Evolutionary conservation across 2,113 vertebrate species (phyloP).

Genomic region (Synchiropus splendidus): DNA sequence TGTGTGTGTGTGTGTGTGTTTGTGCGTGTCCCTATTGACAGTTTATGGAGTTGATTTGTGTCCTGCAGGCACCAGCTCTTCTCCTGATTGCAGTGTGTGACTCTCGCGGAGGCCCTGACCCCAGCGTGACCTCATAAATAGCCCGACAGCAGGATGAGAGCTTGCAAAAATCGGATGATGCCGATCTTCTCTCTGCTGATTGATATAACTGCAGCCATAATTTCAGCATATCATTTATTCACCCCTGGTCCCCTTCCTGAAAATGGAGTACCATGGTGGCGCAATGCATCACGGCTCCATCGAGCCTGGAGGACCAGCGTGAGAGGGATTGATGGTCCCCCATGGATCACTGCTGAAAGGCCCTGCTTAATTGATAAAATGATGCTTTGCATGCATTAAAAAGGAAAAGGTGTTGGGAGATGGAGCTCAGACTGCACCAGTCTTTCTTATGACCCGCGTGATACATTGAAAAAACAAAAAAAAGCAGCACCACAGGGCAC

Average conservation of each 20-base stretch:
- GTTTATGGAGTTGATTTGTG: constrained; percentile 39
- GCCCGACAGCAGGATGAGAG: constrained; percentile 26
- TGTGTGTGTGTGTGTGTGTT: constrained; percentile 2
- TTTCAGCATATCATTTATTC: constrained; percentile 41
- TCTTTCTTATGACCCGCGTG: no score
- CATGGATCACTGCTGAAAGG: constrained; percentile 16
- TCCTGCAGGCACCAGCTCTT: constrained; percentile 9
- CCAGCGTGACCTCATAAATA: constrained; percentile 47
- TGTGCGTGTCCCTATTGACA: constrained; percentile 3
- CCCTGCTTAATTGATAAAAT: constrained; percentile 16
- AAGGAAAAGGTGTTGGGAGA: constrained; percentile 4
- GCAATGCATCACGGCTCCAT: constrained; percentile 41
- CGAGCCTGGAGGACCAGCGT: constrained; percentile 18
- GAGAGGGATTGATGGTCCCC: constrained; percentile 32
- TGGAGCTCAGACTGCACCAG: no score
- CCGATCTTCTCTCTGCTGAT: constrained; percentile 31
- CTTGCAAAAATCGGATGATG: constrained; percentile 38
- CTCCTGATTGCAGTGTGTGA: constrained; percentile 48
- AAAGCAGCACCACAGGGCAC: no score
- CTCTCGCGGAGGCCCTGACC: constrained; percentile 42
- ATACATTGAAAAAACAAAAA: no score
- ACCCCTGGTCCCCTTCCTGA: constrained; percentile 14
- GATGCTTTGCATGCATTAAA: constrained; percentile 21
- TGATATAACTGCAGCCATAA: constrained; percentile 47
- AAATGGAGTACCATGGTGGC: constrained; percentile 28